Evolutionary conservation across 2,888 invertebrate genomes (phyloP).

Genomic region (Dicycla oo): DNA sequence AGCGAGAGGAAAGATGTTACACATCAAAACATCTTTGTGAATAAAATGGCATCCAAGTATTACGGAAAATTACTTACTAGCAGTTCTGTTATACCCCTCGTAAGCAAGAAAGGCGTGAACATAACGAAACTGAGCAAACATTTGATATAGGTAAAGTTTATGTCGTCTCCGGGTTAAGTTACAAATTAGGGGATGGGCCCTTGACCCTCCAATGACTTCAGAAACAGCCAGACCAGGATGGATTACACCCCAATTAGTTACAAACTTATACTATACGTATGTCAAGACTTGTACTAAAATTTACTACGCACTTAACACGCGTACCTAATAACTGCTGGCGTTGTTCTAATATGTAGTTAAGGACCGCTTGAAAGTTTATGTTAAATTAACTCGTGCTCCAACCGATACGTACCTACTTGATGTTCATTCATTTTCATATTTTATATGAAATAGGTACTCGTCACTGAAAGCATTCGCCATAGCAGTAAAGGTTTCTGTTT

Average conservation of each 20-base stretch:
- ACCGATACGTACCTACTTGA: constrained; percentile 18
- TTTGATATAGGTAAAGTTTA: constrained; percentile 57
- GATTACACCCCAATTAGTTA: constrained; percentile 65
- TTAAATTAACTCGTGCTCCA: constrained; percentile 35
- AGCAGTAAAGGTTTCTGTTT: too few species aligned
- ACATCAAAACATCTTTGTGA: constrained; percentile 10
- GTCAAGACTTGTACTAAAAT: constrained; percentile 55
- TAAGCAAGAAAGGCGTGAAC: constrained; percentile 18
- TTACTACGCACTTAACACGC: constrained; percentile 55
- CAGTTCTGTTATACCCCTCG: background rate
- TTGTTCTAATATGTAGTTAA: constrained; percentile 59
- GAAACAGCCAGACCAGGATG: constrained; percentile 50
- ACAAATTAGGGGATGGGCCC: constrained; percentile 57
- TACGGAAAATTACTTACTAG: too few species aligned
- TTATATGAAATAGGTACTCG: too few species aligned
- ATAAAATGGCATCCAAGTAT: background rate
- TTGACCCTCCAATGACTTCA: constrained; percentile 59
- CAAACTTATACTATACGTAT: constrained; percentile 32
- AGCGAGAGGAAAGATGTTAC: too few species aligned
- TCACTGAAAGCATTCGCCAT: too few species aligned
- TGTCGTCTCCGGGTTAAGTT: constrained; percentile 54
- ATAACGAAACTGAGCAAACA: constrained; percentile 52
- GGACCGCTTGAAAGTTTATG: constrained; percentile 48
- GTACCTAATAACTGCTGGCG: constrained; percentile 51
- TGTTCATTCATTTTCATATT: constrained; percentile 28